These are phyloP conservation scores for Poicephalus gulielmi DNA, from an alignment of 2,113 vertebrate genomes.

Conservation along the genomic window DNA sequence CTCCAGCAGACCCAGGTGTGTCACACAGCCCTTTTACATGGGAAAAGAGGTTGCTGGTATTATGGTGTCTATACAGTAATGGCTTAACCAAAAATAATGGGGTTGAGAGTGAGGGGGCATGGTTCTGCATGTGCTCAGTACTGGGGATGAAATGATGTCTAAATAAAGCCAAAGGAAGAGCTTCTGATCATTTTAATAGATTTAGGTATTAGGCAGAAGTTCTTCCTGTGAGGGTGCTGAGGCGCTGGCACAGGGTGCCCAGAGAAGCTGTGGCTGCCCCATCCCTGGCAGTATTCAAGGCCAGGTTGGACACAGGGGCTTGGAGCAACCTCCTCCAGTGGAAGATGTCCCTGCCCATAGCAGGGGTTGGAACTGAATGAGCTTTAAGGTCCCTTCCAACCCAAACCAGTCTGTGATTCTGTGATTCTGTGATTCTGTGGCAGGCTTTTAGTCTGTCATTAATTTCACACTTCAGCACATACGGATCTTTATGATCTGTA, in stretches of 20 bases:
- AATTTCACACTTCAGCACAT: not conserved
- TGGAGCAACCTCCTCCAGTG: not conserved
- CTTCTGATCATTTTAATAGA: not conserved
- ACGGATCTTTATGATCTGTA: not conserved
- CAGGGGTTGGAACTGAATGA: not conserved
- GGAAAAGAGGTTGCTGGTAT: not conserved
- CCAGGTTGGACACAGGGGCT: not conserved
- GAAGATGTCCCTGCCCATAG: not conserved
- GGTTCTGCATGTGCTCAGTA: not conserved
- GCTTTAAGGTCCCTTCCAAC: not conserved
- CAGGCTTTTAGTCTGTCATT: not conserved
- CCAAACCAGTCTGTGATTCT: not conserved
- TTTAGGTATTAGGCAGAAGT: not conserved
- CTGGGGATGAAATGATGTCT: not conserved
- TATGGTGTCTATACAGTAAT: rapidly evolving
- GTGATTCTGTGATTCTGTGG: not conserved
- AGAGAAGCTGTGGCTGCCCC: not conserved
- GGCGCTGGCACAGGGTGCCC: not conserved
- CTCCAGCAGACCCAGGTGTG: not conserved
- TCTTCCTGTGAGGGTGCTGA: not conserved
- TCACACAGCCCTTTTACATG: rapidly evolving
- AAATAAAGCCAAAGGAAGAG: not conserved
- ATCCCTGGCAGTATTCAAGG: not conserved
- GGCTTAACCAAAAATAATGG: not conserved
- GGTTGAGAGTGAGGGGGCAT: not conserved